phyloP scores from a whole-genome alignment of 1,140 invertebrate genomes.

The Babylonia areolata region DNA sequence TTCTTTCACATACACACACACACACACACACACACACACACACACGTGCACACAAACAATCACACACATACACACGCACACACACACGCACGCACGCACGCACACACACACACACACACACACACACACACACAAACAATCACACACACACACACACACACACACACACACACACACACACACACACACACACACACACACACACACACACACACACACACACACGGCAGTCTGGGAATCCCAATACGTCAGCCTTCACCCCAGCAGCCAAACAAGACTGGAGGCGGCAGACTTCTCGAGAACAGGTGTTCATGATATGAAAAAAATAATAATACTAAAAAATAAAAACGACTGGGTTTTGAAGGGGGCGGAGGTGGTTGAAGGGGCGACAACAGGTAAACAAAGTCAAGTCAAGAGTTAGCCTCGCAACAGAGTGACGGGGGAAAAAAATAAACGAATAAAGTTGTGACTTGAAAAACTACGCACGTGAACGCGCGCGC shows the following conservation, averaged over 20 bases:
- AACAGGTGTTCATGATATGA: no score
- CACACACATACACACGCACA: neutral
- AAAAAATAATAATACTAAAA: no score
- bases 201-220: conserved; percentile 10
- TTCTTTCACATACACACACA: neutral
- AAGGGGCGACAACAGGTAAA: neutral
- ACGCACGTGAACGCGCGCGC: no score
- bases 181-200: conserved; percentile 2
- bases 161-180: neutral
- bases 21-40: neutral
- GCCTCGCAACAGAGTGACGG: no score
- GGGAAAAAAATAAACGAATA: no score
- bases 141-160: neutral
- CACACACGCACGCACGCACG: neutral
- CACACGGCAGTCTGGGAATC: neutral
- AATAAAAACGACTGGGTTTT: no score
- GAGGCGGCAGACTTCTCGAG: no score
- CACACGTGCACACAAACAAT: neutral
- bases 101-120: neutral
- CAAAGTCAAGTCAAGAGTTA: no score
- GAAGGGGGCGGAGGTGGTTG: neutral
- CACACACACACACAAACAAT: neutral
- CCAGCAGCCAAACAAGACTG: neutral
- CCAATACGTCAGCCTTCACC: neutral
- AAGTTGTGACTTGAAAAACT: no score